Evolutionary conservation across 2,797 vertebrate species (phyloP).

Genomic region (Octomys mimax): DNA sequence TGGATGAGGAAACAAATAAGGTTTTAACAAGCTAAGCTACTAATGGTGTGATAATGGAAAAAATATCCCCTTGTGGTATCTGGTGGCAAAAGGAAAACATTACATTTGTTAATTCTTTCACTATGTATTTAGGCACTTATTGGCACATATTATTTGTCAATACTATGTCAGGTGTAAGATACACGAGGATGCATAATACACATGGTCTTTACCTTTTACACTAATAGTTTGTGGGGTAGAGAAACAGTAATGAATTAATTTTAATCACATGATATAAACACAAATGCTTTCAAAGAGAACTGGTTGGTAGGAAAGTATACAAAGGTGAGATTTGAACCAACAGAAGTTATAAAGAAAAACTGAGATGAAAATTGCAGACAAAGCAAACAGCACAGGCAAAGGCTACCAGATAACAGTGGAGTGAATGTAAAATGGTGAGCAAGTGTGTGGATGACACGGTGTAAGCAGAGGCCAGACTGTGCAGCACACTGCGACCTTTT

Average conservation of each 20-base stretch:
- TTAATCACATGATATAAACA: constrained; percentile 34
- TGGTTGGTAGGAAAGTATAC: neutral
- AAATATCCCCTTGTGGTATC: neutral
- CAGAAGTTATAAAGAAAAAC: constrained; percentile 6
- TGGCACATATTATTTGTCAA: neutral
- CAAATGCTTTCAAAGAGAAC: constrained; percentile 14
- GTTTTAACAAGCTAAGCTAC: constrained; percentile 11
- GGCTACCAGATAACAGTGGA: neutral
- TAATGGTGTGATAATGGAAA: neutral
- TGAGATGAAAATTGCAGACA: neutral
- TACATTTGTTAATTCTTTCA: constrained; percentile 13
- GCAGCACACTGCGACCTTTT: neutral
- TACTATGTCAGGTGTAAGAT: neutral
- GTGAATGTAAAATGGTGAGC: neutral
- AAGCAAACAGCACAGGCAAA: neutral
- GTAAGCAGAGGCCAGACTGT: neutral
- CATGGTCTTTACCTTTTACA: neutral
- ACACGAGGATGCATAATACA: neutral
- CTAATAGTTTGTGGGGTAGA: neutral
- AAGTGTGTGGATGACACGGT: neutral
- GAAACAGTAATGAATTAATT: constrained; percentile 5
- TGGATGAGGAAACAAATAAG: neutral
- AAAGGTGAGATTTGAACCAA: neutral
- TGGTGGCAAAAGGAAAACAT: neutral
- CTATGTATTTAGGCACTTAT: neutral